Evolutionary conservation across 2,888 invertebrate genomes (phyloP).

Genomic region (Portevinia maculata): DNA sequence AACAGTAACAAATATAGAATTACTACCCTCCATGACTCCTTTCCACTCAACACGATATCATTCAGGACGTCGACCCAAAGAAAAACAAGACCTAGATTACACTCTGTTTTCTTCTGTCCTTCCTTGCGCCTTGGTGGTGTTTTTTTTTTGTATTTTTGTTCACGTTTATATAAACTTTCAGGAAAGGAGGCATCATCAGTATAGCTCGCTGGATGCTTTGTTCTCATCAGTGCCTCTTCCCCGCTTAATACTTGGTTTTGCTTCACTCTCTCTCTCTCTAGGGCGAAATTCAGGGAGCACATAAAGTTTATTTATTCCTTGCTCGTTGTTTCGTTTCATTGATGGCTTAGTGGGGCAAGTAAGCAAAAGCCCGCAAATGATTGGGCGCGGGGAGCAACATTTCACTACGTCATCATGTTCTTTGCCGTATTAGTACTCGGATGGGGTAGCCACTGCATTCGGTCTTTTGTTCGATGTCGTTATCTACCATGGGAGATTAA

Average conservation of each 20-base stretch:
- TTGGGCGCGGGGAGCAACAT: conserved; percentile 21
- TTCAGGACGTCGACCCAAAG: conserved; percentile 69
- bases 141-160: conserved; percentile 26
- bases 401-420: conserved; percentile 49
- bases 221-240: conserved; percentile 15
- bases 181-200: conserved; percentile 29
- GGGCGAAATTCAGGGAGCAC: conserved; percentile 35
- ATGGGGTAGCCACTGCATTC: conserved; percentile 46
- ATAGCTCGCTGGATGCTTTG: conserved; percentile 46
- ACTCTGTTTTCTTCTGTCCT: conserved; percentile 52
- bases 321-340: conserved; percentile 63
- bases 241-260: background rate
- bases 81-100: conserved; percentile 70
- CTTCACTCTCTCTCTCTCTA: background rate
- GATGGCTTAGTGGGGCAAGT: conserved; percentile 70
- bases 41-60: conserved; percentile 43
- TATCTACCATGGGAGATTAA: conserved; percentile 68
- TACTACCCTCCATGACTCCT: background rate
- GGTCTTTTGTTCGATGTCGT: conserved; percentile 55
- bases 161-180: conserved; percentile 61
- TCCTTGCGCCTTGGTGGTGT: conserved; percentile 20
- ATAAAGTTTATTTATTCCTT: conserved; percentile 68
- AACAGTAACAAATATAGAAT: conserved; percentile 22
- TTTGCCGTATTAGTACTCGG: background rate
- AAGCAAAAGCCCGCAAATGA: conserved; percentile 45